Percentiles rank a stretch among this genome's conserved stretches.
Evolutionary conservation across 2,797 vertebrate species (phyloP).

Genomic region (Megaceryle alcyon): DNA sequence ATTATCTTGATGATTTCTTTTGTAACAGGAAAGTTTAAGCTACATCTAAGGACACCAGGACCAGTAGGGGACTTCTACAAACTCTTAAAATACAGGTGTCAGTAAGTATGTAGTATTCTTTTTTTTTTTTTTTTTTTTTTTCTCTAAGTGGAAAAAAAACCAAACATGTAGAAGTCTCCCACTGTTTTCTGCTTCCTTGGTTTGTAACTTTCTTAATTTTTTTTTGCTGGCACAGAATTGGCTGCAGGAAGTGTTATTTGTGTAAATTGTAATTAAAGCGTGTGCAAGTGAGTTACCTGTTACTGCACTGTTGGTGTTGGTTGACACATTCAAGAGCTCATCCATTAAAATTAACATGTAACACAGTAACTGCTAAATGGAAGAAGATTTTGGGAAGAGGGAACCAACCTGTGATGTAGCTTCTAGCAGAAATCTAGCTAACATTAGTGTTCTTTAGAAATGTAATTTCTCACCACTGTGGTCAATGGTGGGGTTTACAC

Average conservation of each 20-base stretch:
- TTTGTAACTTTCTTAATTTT: slow-evolving; percentile 15
- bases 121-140: background rate
- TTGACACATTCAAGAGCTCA: background rate
- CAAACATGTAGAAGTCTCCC: slow-evolving; percentile 44
- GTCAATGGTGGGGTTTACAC: background rate
- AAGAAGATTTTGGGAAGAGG: background rate
- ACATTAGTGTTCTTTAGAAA: background rate
- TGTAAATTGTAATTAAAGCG: background rate
- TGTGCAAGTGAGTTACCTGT: background rate
- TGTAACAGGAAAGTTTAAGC: slow-evolving; percentile 39
- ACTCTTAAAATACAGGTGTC: slow-evolving; percentile 48
- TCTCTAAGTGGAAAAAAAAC: background rate
- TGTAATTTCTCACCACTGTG: background rate
- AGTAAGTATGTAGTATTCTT: slow-evolving; percentile 43
- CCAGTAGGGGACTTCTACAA: slow-evolving; percentile 63
- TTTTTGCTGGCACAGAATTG: background rate
- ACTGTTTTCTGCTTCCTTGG: slow-evolving; percentile 67
- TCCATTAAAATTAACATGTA: background rate
- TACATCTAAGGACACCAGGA: slow-evolving; percentile 53
- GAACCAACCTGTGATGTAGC: background rate
- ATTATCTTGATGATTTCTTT: slow-evolving; percentile 19
- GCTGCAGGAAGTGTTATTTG: background rate
- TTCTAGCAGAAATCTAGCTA: background rate
- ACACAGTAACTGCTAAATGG: background rate
- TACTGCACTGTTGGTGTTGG: background rate